phyloP scores from a whole-genome alignment of 1,140 invertebrate genomes.

The Drosophila bocqueti region DNA sequence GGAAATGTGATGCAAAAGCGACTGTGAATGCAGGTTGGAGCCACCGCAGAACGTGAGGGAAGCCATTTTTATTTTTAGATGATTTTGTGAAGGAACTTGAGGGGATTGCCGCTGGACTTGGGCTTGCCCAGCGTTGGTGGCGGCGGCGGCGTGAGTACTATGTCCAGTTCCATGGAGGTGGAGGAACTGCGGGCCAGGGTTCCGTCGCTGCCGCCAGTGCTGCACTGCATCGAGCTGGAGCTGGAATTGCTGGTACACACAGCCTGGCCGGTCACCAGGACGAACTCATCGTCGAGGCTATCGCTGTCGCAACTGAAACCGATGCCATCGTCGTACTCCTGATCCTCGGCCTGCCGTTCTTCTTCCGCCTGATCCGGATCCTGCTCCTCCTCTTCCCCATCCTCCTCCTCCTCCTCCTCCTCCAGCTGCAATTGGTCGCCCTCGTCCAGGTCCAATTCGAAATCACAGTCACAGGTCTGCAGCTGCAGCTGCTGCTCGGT shows the following conservation, averaged over 20 bases:
- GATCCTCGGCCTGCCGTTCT: constrained; percentile 35
- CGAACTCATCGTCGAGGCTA: constrained; percentile 62
- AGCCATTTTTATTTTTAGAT: constrained; percentile 39
- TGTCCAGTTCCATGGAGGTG: constrained; percentile 59
- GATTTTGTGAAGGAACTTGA: constrained; percentile 72
- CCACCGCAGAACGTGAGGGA: constrained; percentile 29
- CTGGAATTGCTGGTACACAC: constrained; percentile 48
- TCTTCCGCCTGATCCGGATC: constrained; percentile 1
- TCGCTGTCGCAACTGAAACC: constrained; percentile 78
- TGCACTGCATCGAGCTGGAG: constrained; percentile 65
- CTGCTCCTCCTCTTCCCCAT: neutral
- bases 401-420: neutral
- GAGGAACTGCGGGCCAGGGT: constrained; percentile 36
- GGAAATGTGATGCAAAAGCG: neutral
- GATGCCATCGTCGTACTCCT: constrained; percentile 72
- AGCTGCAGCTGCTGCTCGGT: constrained; percentile 6
- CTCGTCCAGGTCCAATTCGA: constrained; percentile 39
- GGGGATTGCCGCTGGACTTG: constrained; percentile 38
- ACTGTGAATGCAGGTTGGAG: constrained; percentile 11
- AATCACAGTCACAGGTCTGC: constrained; percentile 59
- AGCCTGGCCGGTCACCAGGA: constrained; percentile 37
- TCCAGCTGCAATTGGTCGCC: neutral
- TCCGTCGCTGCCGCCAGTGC: constrained; percentile 32
- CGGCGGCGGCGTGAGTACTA: constrained; percentile 60
- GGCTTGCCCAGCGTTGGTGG: constrained; percentile 46